Evolutionary conservation across 2,888 invertebrate species (phyloP), one percentile per base, ranked within the genome.

Genomic region (Lissocephala sabroskyi): DNA sequence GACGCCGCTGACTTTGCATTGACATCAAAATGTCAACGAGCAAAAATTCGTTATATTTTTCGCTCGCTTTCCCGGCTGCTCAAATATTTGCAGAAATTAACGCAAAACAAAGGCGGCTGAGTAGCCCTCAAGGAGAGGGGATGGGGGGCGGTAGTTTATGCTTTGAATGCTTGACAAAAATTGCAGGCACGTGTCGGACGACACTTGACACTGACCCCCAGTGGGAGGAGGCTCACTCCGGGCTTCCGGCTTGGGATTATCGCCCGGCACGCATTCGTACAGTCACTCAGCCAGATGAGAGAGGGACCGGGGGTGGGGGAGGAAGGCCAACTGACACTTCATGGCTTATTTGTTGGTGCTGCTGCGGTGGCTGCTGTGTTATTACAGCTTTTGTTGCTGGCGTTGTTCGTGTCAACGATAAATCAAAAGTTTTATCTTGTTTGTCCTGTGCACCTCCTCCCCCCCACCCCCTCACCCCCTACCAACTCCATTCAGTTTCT

Each of bases 1-100:
- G 3, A 5, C 23, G 23, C 3, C 7, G 3, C 7, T 23, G 3
- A 23, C 7, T 23, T 23, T 44, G 37, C 76, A 65, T 62, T 76
- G 74, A 74, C 77, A 74, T 74, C 45, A 62, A 76, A 71, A 53
- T 74, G 70, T 71, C 66, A 68, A n/a, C n/a, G n/a, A n/a, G n/a
- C 52, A 56, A 52, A 50, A 62, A 49, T 52, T 58, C 10, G 39
- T 16, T 41, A 19, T 33, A 11, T 32, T 18, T 26, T 37, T 49
- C 45, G 29, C 29, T 41, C 26, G 18, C 19, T 36, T 37, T 11
- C 16, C n/a, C n/a, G n/a, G n/a, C n/a, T n/a, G n/a, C 40, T 23
- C 68, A 65, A 71, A 75, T 70, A 71, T 75, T 71, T 70, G 62
- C 35, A 47, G 47, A 63, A 76, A 66, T 75, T 71, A 75, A 66